Evolutionary conservation across 2,797 vertebrate genomes (phyloP), one percentile per base, ranked within the genome.

Genomic region (Enteromius treurensis): DNA sequence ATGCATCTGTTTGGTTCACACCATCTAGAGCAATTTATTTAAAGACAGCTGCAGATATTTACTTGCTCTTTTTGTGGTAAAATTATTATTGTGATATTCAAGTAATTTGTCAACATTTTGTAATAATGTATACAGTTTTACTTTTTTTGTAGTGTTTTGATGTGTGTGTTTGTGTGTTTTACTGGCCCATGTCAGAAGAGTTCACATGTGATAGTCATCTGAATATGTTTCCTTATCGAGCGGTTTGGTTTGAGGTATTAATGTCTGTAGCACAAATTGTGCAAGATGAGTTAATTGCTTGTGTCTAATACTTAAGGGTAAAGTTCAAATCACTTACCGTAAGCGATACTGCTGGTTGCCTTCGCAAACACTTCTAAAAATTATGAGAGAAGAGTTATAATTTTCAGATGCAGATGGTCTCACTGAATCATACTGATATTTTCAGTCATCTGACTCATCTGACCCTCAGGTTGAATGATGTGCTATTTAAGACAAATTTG

Each of bases 1-100:
- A 87, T 79, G 62, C 53, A 60, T 83, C 81, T 76, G 60, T 21
- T 26, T 71, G 60, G 14, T 77, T 15, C 32, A 45, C 58, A 34
- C 15, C 60, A 60, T 19, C 3, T 40, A 77, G 47, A 14, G 17
- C 42, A 45, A 1, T 15, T 75, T 75, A 64, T 45, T 29, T 73
- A 62, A 34, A 62, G 37, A n/a, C 55, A 47, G 23, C 17, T 71
- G 37, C 42, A 70, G 51, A 40, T 49, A 74, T 67, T 29, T 42
- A 2, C 32, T 42, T 51, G 47, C n/a, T 0, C 0, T 19, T 76
- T 76, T 51, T 45, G 51, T 29, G 32, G n/a, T 42, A 47, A 9
- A 19, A 26, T 26, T 26, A 26, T n/a, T 71, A 71, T 11, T 70
- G 47, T 23, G 34, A 37, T 32, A 5, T 47, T 13, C 9, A 64